phyloP scores from a whole-genome alignment of 2,888 invertebrate species.

The Periphyllus acericola region DNA sequence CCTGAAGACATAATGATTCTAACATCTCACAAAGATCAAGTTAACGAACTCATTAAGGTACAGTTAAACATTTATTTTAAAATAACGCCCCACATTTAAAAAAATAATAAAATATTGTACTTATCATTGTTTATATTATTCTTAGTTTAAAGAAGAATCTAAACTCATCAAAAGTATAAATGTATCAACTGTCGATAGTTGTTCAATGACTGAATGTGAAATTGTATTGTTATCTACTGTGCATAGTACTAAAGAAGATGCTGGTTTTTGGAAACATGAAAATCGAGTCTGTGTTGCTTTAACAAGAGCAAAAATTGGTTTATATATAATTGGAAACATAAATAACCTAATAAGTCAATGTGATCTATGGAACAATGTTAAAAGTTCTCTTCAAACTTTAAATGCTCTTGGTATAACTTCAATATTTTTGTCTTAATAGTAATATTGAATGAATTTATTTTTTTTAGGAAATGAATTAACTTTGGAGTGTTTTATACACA shows the following conservation, averaged over 20 bases:
- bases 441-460: not conserved
- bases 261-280: constrained; percentile 77
- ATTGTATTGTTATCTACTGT: constrained; percentile 83
- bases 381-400: constrained; percentile 68
- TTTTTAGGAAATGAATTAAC: constrained; percentile 55
- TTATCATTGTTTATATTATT: not conserved
- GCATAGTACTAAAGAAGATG: constrained; percentile 76
- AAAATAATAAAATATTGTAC: not conserved
- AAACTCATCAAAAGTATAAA: constrained; percentile 45
- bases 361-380: constrained; percentile 72
- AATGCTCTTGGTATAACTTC: constrained; percentile 71
- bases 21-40: constrained; percentile 73
- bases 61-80: constrained; percentile 66
- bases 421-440: constrained; percentile 64
- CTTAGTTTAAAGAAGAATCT: constrained; percentile 53
- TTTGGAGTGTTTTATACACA: constrained; percentile 65
- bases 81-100: constrained; percentile 64
- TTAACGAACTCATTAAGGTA: constrained; percentile 45
- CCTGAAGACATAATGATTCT: constrained; percentile 77
- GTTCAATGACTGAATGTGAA: constrained; percentile 82
- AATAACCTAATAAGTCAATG: constrained; percentile 70
- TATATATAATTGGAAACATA: constrained; percentile 82
- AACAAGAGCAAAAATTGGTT: constrained; percentile 77
- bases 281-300: constrained; percentile 83
- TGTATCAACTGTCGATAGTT: constrained; percentile 80